phyloP scores from a whole-genome alignment of 2,888 invertebrate species.

The Drosophila flavopinicola region DNA sequence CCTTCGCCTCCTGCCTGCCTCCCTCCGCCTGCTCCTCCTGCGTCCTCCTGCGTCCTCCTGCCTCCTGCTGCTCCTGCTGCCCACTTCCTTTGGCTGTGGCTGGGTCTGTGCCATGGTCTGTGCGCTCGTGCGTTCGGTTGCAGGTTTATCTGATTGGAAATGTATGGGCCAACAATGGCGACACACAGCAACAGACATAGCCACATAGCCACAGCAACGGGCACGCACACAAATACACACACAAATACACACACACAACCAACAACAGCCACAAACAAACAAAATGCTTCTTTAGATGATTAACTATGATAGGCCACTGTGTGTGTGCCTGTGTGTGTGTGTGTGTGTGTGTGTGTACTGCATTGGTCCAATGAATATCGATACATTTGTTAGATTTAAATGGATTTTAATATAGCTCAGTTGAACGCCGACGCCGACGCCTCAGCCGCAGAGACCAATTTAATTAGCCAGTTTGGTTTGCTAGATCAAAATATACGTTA shows the following conservation, averaged over 20 bases:
- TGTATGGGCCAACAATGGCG: constrained; percentile 72
- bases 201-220: constrained; percentile 8
- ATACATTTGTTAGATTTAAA: constrained; percentile 70
- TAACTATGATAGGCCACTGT: constrained; percentile 68
- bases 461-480: constrained; percentile 54
- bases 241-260: no score
- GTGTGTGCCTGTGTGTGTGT: no score
- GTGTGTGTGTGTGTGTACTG: no score
- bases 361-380: constrained; percentile 56
- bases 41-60: constrained; percentile 1
- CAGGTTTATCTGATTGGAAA: constrained; percentile 72
- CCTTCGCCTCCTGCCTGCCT: constrained; percentile 3
- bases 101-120: constrained; percentile 51
- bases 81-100: constrained; percentile 18
- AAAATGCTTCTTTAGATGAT: constrained; percentile 76
- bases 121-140: constrained; percentile 69
- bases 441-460: constrained; percentile 62
- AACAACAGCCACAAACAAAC: constrained; percentile 45
- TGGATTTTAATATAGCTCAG: constrained; percentile 71
- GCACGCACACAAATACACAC: constrained; percentile 40
- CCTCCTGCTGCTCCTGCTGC: constrained; percentile 10
- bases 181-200: constrained; percentile 41
- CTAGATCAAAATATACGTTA: constrained; percentile 39
- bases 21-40: neutral
- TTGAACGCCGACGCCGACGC: constrained; percentile 26